phyloP scores from a whole-genome alignment of 2,888 invertebrate genomes.

The Lasioglossum lativentre region DNA sequence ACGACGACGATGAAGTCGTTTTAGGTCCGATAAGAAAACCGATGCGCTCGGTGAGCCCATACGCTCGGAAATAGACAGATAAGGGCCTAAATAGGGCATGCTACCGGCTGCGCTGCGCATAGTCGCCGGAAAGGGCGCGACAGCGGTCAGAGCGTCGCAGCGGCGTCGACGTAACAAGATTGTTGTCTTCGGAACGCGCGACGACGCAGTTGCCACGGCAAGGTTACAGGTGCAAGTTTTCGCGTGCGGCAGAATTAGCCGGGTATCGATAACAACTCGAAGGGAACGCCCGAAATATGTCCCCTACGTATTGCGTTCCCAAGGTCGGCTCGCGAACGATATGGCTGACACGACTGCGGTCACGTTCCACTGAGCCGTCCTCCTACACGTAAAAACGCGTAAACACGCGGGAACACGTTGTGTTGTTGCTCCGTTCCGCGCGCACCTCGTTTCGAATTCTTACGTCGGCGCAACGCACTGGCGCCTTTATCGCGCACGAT shows the following conservation, averaged over 20 bases:
- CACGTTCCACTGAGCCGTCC: constrained; percentile 43
- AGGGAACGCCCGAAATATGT: constrained; percentile 24
- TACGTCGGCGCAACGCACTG: neutral
- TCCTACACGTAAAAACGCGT: neutral
- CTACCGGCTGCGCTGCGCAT: neutral
- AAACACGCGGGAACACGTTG: neutral
- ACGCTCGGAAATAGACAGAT: neutral
- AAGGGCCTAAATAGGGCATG: neutral
- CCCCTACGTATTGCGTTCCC: constrained; percentile 15
- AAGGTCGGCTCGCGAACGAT: constrained; percentile 22
- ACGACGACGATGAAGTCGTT: neutral
- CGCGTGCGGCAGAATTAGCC: neutral
- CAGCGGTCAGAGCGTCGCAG: neutral
- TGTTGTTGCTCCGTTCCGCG: neutral
- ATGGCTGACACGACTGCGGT: constrained; percentile 42
- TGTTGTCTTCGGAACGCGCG: constrained; percentile 14
- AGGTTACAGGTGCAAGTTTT: constrained; percentile 5
- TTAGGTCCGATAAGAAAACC: neutral
- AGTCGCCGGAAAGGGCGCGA: neutral
- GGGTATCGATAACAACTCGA: constrained; percentile 10
- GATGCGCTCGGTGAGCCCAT: neutral
- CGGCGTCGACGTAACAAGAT: neutral
- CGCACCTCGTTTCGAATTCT: neutral
- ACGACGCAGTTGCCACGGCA: neutral
- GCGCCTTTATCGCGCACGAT: neutral